phyloP scores from a whole-genome alignment of 2,113 vertebrate species.

The Rhipidura dahli region DNA sequence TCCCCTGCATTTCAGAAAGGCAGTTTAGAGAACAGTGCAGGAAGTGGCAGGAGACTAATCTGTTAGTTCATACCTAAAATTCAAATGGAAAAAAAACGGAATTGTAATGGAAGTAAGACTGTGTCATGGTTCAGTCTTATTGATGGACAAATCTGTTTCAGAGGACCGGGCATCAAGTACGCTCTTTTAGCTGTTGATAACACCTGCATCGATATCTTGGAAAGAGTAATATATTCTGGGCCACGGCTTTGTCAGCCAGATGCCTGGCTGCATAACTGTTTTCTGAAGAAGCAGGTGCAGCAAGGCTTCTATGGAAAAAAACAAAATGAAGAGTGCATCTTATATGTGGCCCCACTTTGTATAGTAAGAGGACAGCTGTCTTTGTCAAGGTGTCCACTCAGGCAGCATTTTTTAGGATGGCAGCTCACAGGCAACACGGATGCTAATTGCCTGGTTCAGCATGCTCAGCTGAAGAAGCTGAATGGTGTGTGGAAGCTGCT shows the following conservation, averaged over 20 bases:
- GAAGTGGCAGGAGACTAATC: background rate
- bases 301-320: background rate
- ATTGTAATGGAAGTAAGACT: background rate
- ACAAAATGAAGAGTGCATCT: background rate
- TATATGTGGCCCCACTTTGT: background rate
- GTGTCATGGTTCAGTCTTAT: background rate
- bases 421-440: rapidly evolving
- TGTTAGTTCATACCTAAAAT: background rate
- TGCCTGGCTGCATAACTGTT: background rate
- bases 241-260: background rate
- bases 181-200: background rate
- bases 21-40: background rate
- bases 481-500: background rate
- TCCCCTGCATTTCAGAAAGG: background rate
- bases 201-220: background rate
- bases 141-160: background rate
- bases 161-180: background rate
- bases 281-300: background rate
- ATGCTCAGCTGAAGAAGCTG: background rate
- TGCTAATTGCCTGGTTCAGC: background rate
- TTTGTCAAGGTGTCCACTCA: background rate
- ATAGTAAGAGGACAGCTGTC: background rate
- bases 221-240: background rate
- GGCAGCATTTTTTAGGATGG: background rate
- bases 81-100: background rate